Evolutionary conservation across 2,888 invertebrate species (phyloP), one percentile per base, ranked within the genome.

Genomic region (Arge pagana): DNA sequence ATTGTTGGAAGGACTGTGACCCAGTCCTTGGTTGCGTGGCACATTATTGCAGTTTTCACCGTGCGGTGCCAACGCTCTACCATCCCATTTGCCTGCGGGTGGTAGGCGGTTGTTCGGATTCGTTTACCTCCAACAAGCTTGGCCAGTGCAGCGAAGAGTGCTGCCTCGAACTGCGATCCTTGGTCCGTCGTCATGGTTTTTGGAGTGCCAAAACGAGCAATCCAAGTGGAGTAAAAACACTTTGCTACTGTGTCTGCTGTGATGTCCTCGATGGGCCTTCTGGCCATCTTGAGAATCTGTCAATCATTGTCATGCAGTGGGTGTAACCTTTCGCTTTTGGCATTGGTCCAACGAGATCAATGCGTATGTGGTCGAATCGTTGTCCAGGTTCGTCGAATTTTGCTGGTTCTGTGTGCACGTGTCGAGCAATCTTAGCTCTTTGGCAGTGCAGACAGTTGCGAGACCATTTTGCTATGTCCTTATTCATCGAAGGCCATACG

Each of bases 281-380:
- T 2, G 57, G 53, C 59, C 60, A 66, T 24, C 66, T 60, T 1
- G 61, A 53, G 36, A 59, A 64, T 6, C 70, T 41, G 31, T 71
- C 68, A 1, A 68, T 56, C 56, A 65, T 63, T 0, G 77, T 77
- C 2, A 76, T 63, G 15, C 65, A 62, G 50, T 76, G 77, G 2
- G 57, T 53, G 48, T 54, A 65, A 7, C 65, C 70, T 4, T 60
- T 31, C 0, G 62, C 58, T 2, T 50, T 5, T 13, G 76, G 72
- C 7, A 78, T 53, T 0, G 77, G 77, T 2, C 77, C 76, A 1
- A 80, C 67, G 4, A 80, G 59, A 58, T 79, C 77, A 2, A 79
- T 62, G 58, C 79, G 76, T 4, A 78, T 61, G 51, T 77, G 74
- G 3, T 62, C 53, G 57, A 79, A 77, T 16, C 75, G 58, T 7